Base-by-base conservation (phyloP, 2,888 invertebrate genomes). In the Labia minor region DNA sequence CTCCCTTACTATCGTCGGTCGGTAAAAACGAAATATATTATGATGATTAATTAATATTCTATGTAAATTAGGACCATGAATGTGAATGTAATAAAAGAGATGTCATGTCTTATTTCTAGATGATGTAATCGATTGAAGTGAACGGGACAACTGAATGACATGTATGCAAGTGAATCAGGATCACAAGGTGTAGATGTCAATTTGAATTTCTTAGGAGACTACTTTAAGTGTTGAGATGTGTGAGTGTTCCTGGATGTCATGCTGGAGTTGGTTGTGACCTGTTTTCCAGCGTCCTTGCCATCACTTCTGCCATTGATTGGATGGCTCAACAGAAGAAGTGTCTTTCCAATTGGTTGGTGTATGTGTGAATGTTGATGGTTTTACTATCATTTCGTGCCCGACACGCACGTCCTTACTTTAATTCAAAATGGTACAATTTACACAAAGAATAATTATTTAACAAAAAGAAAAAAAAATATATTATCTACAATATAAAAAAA, bases 81-180 rank as follows among this genome's bases (percentile, higher is more conserved):
- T 8, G 16, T 14, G 16, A 49, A 49, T 8, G 16, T 49, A 49
- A 49, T 49, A 49, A 49, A 49, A 49, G 14, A 49, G 16, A 4
- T 49, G 49, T 3, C 49, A 49, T 49, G 49, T 49, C 49, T 49
- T 49, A 49, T 49, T 49, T 49, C 3, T 49, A 49, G 3, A 49
- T 49, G 49, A n/a, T 49, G 49, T 49, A 49, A 49, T 49, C 49
- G 49, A 49, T 49, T 49, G 49, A 49, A 49, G 49, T 49, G 49
- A 49, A 49, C 49, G 49, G 49, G 49, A 49, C 49, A 49, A 49
- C 49, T 49, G 49, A 49, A 49, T 49, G 49, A 49, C 49, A 49
- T 49, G 49, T 14, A 49, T 49, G 49, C 8, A 49, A 49, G 49
- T 49, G 49, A 49, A 49, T 49, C 49, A 49, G 49, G 49, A 49